Percentiles rank a stretch among this genome's conserved stretches.
These are phyloP conservation scores for Drosophila setifemur DNA, from an alignment of 1,140 invertebrate genomes.

Conservation along the genomic window DNA sequence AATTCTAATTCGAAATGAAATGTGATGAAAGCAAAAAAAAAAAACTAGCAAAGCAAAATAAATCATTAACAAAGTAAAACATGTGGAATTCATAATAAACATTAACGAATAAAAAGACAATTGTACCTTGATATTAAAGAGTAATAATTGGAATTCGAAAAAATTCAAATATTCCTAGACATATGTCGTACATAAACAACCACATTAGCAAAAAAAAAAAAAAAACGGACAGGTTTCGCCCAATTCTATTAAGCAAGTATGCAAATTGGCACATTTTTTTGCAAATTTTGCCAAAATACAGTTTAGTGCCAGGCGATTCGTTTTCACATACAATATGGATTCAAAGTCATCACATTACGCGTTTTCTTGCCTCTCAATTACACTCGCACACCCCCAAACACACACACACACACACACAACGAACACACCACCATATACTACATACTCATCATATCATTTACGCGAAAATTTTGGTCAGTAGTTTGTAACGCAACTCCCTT, in stretches of 20 bases:
- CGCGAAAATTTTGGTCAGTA: constrained; percentile 8
- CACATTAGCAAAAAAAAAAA: constrained; percentile 39
- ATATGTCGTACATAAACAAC: constrained; percentile 28
- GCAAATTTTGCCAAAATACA: constrained; percentile 80
- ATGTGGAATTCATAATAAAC: constrained; percentile 59
- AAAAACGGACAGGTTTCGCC: constrained; percentile 70
- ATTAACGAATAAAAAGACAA: constrained; percentile 55
- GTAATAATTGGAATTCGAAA: constrained; percentile 65
- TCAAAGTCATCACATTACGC: constrained; percentile 16
- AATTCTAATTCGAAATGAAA: constrained; percentile 68
- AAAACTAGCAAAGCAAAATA: constrained; percentile 8
- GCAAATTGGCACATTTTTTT: constrained; percentile 61
- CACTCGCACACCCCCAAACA: no score
- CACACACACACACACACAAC: constrained; percentile 9
- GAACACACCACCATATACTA: neutral
- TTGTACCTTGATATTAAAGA: constrained; percentile 72
- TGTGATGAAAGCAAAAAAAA: constrained; percentile 63
- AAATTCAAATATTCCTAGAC: constrained; percentile 49
- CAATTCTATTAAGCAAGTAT: constrained; percentile 37
- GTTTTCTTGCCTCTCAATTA: constrained; percentile 7
- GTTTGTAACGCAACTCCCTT: constrained; percentile 5
- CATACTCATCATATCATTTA: constrained; percentile 26
- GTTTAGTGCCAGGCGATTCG: constrained; percentile 43
- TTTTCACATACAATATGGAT: constrained; percentile 21
- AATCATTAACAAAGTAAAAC: constrained; percentile 33